These are phyloP conservation scores for Mormyrus proboscirostris DNA, from an alignment of 2,797 vertebrate species.

Conservation along the genomic window DNA sequence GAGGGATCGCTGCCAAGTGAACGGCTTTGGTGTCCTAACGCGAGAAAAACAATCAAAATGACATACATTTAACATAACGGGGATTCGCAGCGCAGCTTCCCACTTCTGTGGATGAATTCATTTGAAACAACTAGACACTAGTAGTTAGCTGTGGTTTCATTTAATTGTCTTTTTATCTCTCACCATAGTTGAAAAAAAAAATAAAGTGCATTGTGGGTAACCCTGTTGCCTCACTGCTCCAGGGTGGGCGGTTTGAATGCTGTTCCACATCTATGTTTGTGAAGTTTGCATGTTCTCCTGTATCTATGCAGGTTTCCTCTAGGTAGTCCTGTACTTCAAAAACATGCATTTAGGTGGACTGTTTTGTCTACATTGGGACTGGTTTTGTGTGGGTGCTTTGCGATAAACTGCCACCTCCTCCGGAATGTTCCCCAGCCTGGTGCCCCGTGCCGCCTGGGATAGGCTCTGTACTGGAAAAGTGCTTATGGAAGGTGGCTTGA, in stretches of 20 bases:
- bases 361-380: background rate
- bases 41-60: conserved; percentile 3
- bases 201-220: background rate
- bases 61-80: background rate
- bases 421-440: background rate
- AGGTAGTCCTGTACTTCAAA: background rate
- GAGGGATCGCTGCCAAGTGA: background rate
- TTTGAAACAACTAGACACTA: background rate
- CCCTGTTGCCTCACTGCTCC: background rate
- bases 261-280: background rate
- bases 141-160: background rate
- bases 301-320: background rate
- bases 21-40: conserved; percentile 2
- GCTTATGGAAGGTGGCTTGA: background rate
- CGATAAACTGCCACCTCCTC: background rate
- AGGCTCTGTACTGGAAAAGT: background rate
- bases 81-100: background rate
- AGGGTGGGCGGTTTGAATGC: background rate
- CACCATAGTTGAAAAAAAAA: background rate
- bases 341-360: background rate
- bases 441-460: background rate
- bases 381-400: background rate
- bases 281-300: background rate
- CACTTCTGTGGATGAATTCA: background rate
- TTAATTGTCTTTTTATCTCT: background rate